Evolutionary conservation across 2,113 vertebrate genomes (phyloP), one percentile per base, ranked within the genome.

Genomic region (Chaetops frenatus): DNA sequence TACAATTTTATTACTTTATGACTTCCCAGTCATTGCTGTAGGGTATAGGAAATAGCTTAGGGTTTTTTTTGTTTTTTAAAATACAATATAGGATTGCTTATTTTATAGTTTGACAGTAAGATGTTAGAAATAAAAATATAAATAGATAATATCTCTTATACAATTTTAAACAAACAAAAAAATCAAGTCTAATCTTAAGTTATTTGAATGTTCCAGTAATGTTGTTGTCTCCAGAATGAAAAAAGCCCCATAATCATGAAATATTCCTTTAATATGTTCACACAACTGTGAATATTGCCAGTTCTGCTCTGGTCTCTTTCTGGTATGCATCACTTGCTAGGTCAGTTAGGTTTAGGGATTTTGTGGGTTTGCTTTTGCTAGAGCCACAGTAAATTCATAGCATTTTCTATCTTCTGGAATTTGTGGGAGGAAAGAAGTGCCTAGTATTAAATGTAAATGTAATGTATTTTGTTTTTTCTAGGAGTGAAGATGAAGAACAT

Each of bases 401-500:
- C 14, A 38, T 78, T 71, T 92, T 61, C 24, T 70, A 0, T 40
- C 23, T 36, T 81, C 28, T 81, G n/a, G 27, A 82, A 64, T 85
- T 31, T 4, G 6, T 56, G 28, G 21, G 19, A 86, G 36, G 60
- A 53, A 54, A 70, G 28, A 87, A 69, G 12, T 70, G 35, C 16
- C 15, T 73, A 3, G 4, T 57, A 40, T 81, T 78, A 70, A 88
- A 86, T 76, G 44, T 11, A 10, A 31, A 65, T 67, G 14, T 77
- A 74, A 90, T 83, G 0, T 87, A 4, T 88, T 62, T 97, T 89
- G 38, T 94, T 94, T 93, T 58, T 72, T 95, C n/a, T 96, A 99
- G 99, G 97, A 98, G 97, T 79, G 98, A 99, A 97, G 98, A 97
- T 90, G 98, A 98, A 31, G 98, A 99, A 86, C 98, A 98, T 69